Base-by-base conservation (phyloP, 2,888 invertebrate genomes). In the Apomyelois bistriatella region DNA sequence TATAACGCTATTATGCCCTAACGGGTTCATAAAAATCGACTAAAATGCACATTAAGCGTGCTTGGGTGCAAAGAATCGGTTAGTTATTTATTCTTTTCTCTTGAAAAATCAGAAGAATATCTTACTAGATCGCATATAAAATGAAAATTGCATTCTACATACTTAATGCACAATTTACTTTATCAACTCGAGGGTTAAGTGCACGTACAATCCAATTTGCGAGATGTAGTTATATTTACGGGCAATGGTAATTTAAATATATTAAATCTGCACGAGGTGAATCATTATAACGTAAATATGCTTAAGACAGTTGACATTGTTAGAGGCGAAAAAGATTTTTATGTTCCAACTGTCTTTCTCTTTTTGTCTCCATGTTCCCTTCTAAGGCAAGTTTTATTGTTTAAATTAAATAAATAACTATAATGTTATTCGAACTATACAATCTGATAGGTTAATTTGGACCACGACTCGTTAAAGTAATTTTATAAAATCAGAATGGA, bases 201-300 rank as follows among this genome's bases (percentile, higher is more conserved):
- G 46, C 30, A 16, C 46, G 46, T 46, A 30, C 46, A 35, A 46
- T 13, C 46, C 35, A 46, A 46, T 46, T 46, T 46, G 46, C 32
- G 10, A 32, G 46, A 46, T 46, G 16, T 35, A 32, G 32, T 15
- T 46, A 10, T 32, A 32, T 28, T 28, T 46, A 32, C 10, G 10
- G 16, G 8, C 32, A 32, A 46, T 46, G 10, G 46, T 35, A 32
- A 46, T 46, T 46, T 32, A 15, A 32, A 46, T 46, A 32, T 32
- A 46, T 46, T 46, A 46, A 46, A 46, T 32, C 46, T 32, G 46
- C 0, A 32, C 46, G 10, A 13, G 9, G 46, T 32, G 46, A 12
- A 43, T 43, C 28, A 28, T 43, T n/a, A 43, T 28, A 43, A n/a
- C 7, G 32, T n/a, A 8, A 17, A 22, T 9, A 4, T 35, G 10